A percentile compares a stretch with the other conserved stretches of the same genome.
Conservation (phyloP, 2,113 vertebrate species). For the Enhydra lutris region DNA sequence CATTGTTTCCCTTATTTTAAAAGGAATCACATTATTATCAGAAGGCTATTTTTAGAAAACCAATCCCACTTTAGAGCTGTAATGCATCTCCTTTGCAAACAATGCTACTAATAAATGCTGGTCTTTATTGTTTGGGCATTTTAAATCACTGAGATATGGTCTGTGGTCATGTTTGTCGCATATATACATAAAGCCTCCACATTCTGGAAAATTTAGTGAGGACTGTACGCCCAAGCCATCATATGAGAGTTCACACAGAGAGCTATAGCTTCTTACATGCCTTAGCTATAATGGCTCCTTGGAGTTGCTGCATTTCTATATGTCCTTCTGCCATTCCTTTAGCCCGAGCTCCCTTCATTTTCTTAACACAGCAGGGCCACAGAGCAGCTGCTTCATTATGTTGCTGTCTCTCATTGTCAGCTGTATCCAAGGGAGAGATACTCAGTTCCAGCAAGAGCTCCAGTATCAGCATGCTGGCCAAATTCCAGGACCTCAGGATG, state of each 20-base stretch:
- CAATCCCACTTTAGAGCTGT: background rate
- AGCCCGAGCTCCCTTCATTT: background rate
- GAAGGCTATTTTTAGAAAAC: background rate
- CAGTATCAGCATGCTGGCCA: background rate
- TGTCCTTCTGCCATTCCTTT: background rate
- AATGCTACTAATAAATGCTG: background rate
- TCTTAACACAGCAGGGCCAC: background rate
- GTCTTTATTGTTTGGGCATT: background rate
- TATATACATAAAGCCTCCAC: background rate
- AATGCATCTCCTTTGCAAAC: background rate
- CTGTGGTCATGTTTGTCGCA: background rate
- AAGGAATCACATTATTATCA: background rate
- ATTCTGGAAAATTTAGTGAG: background rate
- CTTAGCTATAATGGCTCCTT: background rate
- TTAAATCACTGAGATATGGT: background rate
- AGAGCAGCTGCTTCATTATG: background rate
- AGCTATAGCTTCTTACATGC: background rate
- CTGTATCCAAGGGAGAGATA: background rate
- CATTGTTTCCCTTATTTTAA: background rate
- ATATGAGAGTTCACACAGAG: background rate
- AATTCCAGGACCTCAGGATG: background rate
- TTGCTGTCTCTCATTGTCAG: background rate
- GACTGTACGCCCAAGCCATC: background rate
- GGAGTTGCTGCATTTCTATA: background rate
- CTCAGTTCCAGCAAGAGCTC: conserved; percentile 12